A percentile compares a stretch with the other conserved stretches of the same genome.
Evolutionary conservation across 1,140 invertebrate species (phyloP).

Genomic region (Drosophila trapezifrons): DNA sequence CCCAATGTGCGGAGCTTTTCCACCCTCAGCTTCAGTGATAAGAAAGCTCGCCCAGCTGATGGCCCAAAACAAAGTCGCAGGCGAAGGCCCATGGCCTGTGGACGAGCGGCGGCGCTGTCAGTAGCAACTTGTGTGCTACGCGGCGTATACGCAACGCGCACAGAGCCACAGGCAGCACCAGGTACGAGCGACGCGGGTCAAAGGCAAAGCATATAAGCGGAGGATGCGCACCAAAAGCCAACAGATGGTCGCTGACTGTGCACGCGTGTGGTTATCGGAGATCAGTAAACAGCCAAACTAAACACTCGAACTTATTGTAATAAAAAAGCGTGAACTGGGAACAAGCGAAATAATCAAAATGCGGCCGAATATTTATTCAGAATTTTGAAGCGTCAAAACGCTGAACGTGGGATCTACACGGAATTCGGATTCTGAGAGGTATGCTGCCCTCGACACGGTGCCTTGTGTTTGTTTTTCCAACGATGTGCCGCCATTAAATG

Average conservation of each 20-base stretch:
- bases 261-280: slow-evolving; percentile 70
- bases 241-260: slow-evolving; percentile 80
- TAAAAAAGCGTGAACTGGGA: slow-evolving; percentile 32
- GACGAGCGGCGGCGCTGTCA: slow-evolving; percentile 47
- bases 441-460: slow-evolving; percentile 16
- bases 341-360: slow-evolving; percentile 33
- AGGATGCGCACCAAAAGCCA: slow-evolving; percentile 60
- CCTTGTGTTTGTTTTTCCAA: slow-evolving; percentile 59
- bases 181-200: background rate
- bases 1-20: slow-evolving; percentile 70
- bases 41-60: slow-evolving; percentile 77
- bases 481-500: slow-evolving; percentile 59
- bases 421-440: slow-evolving; percentile 33
- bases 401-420: slow-evolving; percentile 10
- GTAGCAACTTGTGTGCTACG: slow-evolving; percentile 62
- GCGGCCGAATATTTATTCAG: slow-evolving; percentile 28
- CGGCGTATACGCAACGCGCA: slow-evolving; percentile 73
- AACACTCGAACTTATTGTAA: slow-evolving; percentile 50
- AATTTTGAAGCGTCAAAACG: slow-evolving; percentile 23
- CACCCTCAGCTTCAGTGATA: slow-evolving; percentile 67
- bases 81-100: slow-evolving; percentile 39
- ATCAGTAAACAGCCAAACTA: slow-evolving; percentile 32
- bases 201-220: slow-evolving; percentile 59
- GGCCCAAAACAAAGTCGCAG: slow-evolving; percentile 60
- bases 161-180: background rate